A percentile compares a stretch with the other conserved stretches of the same genome.
Conservation (phyloP, 2,888 invertebrate species). For the Malacosoma neustria region DNA sequence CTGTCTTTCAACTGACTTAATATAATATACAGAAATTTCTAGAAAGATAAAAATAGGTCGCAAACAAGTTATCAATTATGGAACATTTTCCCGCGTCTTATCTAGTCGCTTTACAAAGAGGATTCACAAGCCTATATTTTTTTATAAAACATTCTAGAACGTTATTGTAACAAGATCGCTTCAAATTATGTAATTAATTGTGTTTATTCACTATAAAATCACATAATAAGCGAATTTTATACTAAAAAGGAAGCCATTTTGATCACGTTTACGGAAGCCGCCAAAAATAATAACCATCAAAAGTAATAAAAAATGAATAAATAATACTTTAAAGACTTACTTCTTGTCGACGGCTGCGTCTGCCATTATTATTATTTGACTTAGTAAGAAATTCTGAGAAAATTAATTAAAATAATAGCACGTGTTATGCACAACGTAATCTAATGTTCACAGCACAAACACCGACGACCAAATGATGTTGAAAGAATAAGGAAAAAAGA, state of each 20-base stretch:
- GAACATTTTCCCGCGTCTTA: conserved; percentile 56
- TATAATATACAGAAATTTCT: too few species aligned
- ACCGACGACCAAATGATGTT: conserved; percentile 69
- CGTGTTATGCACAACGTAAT: conserved; percentile 57
- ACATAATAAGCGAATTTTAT: conserved; percentile 33
- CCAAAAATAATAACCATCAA: conserved; percentile 43
- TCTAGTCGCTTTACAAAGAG: conserved; percentile 36
- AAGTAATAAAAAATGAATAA: conserved; percentile 22
- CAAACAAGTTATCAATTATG: conserved; percentile 15
- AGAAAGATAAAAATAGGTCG: too few species aligned
- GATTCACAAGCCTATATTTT: conserved; percentile 33
- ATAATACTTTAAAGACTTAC: conserved; percentile 67
- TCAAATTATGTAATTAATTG: conserved; percentile 5
- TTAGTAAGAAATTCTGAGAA: conserved; percentile 28
- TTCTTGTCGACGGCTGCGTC: conserved; percentile 80
- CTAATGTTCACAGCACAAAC: conserved; percentile 67
- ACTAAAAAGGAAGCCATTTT: conserved; percentile 74
- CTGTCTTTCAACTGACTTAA: too few species aligned
- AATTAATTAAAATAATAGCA: conserved; percentile 37
- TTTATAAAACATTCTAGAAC: conserved; percentile 22
- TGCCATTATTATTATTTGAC: conserved; percentile 72
- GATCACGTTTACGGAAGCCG: conserved; percentile 64
- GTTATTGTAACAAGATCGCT: conserved; percentile 8
- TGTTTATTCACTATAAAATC: conserved; percentile 13
- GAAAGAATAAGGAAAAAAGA: conserved; percentile 57